These are phyloP conservation scores for Conistra vaccinii DNA, from an alignment of 2,888 invertebrate genomes.

Conservation along the genomic window DNA sequence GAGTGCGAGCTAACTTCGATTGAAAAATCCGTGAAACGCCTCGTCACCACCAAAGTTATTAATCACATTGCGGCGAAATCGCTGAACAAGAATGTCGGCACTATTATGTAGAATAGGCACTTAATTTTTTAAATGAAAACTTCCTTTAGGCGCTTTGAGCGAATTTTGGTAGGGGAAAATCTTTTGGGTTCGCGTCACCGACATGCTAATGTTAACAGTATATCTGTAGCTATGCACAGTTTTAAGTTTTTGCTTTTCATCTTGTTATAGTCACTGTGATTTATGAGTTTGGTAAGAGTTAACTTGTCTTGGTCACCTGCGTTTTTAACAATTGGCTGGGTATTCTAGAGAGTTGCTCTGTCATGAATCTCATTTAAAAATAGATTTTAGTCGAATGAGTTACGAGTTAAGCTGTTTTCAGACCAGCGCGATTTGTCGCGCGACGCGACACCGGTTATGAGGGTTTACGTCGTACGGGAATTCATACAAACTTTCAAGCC, in stretches of 20 bases:
- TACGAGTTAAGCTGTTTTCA: no score
- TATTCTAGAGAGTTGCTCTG: background rate
- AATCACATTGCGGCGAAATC: slow-evolving; percentile 73
- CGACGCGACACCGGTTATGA: no score
- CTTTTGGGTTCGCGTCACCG: no score
- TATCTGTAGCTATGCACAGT: no score
- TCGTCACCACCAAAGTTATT: slow-evolving; percentile 74
- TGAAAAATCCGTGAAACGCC: slow-evolving; percentile 75
- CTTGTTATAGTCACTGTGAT: slow-evolving; percentile 40
- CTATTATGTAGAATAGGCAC: slow-evolving; percentile 58
- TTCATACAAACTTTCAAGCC: no score
- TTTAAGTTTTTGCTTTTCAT: slow-evolving; percentile 25
- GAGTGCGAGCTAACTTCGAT: slow-evolving; percentile 72
- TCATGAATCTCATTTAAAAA: slow-evolving; percentile 23
- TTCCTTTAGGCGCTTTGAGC: background rate
- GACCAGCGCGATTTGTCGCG: no score
- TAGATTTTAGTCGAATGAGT: background rate
- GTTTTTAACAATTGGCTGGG: background rate
- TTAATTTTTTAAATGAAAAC: background rate
- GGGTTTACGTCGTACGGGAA: no score
- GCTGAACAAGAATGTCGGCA: slow-evolving; percentile 63
- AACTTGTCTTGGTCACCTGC: slow-evolving; percentile 7
- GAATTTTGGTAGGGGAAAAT: no score
- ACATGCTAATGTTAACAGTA: no score
- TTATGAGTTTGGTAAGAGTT: slow-evolving; percentile 42